Conservation (phyloP, 2,888 invertebrate species). For the Hypolimnas misippus region DNA sequence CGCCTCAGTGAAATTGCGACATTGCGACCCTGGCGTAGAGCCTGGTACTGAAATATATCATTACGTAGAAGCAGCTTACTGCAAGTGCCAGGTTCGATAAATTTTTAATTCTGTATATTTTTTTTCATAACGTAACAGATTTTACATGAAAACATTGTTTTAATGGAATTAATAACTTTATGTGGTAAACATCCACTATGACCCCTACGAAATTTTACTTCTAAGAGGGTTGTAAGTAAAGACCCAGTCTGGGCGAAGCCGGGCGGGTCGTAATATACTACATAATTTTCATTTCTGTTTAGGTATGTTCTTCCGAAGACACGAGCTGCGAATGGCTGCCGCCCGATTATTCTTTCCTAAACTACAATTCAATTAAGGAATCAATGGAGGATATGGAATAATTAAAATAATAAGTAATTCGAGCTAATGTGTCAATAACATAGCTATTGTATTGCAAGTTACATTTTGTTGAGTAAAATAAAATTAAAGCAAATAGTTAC, state of each 20-base stretch:
- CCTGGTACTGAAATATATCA: slow-evolving; percentile 89
- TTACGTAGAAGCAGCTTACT: slow-evolving; percentile 90
- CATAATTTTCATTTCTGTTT: slow-evolving; percentile 37
- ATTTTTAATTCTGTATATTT: neutral
- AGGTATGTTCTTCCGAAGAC: slow-evolving; percentile 78
- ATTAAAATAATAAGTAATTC: slow-evolving; percentile 8
- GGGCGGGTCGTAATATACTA: too few relatives aligned
- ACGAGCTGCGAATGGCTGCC: slow-evolving; percentile 81
- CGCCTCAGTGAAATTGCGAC: slow-evolving; percentile 85
- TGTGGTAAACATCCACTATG: too few relatives aligned
- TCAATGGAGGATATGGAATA: slow-evolving; percentile 53
- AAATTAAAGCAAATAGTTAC: neutral
- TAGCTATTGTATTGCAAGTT: slow-evolving; percentile 35
- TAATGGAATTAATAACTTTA: too few relatives aligned
- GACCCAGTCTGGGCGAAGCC: too few relatives aligned
- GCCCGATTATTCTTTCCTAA: slow-evolving; percentile 70
- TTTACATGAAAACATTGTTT: neutral
- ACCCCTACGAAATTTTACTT: too few relatives aligned
- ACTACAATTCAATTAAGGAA: slow-evolving; percentile 60
- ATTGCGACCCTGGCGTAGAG: slow-evolving; percentile 90
- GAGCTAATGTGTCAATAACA: neutral
- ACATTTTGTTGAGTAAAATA: slow-evolving; percentile 31
- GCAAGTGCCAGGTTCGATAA: slow-evolving; percentile 85
- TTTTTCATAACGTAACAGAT: neutral
- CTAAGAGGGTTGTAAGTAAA: too few relatives aligned